Conservation (phyloP, 1,140 invertebrate species). For the Drosophila melanica region DNA sequence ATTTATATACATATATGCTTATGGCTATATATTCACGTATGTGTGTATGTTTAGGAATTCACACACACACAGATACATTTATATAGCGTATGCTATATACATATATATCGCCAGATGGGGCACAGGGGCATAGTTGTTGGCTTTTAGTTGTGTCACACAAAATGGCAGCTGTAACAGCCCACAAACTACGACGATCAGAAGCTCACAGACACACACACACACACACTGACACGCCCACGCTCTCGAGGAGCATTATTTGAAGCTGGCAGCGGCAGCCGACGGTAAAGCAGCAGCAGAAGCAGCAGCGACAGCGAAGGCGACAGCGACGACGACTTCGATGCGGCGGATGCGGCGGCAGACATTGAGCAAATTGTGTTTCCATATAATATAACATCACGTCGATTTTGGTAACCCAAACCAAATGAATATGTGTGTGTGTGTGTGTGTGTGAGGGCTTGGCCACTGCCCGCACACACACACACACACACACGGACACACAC, state of each 20-base stretch:
- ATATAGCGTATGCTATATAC: conserved; percentile 35
- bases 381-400: conserved; percentile 82
- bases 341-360: conserved; percentile 55
- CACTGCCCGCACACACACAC: conserved; percentile 31
- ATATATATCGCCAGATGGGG: conserved; percentile 3
- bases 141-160: conserved; percentile 68
- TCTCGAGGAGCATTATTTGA: conserved; percentile 72
- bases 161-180: conserved; percentile 78
- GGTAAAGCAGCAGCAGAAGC: conserved; percentile 36
- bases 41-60: neutral
- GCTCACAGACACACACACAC: conserved; percentile 28
- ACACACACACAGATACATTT: conserved; percentile 2
- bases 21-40: conserved; percentile 1
- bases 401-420: conserved; percentile 79
- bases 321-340: conserved; percentile 24
- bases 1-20: neutral
- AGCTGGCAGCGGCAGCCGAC: conserved; percentile 42
- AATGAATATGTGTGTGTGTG: conserved; percentile 34
- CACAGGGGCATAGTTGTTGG: conserved; percentile 41
- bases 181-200: conserved; percentile 65
- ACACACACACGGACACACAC: conserved; percentile 3
- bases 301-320: conserved; percentile 9
- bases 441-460: conserved; percentile 39
- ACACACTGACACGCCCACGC: conserved; percentile 63
- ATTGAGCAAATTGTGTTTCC: conserved; percentile 82